phyloP scores from a whole-genome alignment of 2,888 invertebrate species.

The Eucriotettix oculatus region DNA sequence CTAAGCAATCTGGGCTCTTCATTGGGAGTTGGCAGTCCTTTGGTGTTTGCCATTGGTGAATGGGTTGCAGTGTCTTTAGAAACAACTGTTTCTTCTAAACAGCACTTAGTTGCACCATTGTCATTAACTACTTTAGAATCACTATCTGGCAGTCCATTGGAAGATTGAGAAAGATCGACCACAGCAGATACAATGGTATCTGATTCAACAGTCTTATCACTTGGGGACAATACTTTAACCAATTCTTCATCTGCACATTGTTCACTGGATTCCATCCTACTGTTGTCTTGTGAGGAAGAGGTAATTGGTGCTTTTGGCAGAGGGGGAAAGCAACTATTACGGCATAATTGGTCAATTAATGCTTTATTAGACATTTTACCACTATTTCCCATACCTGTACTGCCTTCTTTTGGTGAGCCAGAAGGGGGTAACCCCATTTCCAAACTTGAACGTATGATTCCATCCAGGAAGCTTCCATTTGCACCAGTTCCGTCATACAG shows the following conservation, averaged over 20 bases:
- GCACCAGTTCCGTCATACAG: constrained; percentile 46
- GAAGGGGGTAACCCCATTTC: constrained; percentile 42
- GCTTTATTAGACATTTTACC: constrained; percentile 40
- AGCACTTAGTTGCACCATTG: not conserved
- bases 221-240: constrained; percentile 3
- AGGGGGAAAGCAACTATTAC: constrained; percentile 39
- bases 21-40: too few relatives aligned
- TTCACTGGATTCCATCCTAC: constrained; percentile 14
- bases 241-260: constrained; percentile 12
- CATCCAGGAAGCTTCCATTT: constrained; percentile 66
- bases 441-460: constrained; percentile 65
- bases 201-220: constrained; percentile 2
- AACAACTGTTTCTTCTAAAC: constrained; percentile 8
- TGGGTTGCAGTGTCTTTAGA: not conserved
- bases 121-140: not conserved
- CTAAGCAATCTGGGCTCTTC: too few relatives aligned
- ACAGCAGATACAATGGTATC: constrained; percentile 2
- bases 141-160: not conserved
- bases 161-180: constrained; percentile 2
- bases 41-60: too few relatives aligned
- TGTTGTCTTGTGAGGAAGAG: not conserved
- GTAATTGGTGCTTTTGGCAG: constrained; percentile 22
- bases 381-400: constrained; percentile 22
- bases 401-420: constrained; percentile 2
- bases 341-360: constrained; percentile 46